These are phyloP conservation scores for Ennomos fuscantarius DNA, from an alignment of 2,888 invertebrate genomes.

Conservation along the genomic window DNA sequence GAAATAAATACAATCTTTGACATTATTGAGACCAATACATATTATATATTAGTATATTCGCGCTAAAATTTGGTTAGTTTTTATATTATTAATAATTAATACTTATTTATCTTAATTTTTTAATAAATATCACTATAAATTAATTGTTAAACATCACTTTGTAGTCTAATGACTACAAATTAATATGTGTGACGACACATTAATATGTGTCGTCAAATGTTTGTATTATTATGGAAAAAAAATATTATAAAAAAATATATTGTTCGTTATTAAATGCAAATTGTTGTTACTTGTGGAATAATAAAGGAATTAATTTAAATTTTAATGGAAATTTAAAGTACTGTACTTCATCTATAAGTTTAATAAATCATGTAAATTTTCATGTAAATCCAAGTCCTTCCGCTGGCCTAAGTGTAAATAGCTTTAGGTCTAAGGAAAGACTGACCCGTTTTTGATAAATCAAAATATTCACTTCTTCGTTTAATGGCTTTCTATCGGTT, in stretches of 20 bases:
- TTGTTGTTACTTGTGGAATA: constrained; percentile 9
- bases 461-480: no score
- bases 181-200: no score
- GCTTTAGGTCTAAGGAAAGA: background rate
- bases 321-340: background rate
- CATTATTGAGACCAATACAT: constrained; percentile 79
- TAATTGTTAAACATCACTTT: constrained; percentile 52
- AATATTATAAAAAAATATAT: constrained; percentile 18
- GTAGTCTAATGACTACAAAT: no score
- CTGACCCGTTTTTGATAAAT: background rate
- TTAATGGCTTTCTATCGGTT: no score
- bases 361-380: background rate
- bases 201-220: constrained; percentile 13
- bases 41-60: constrained; percentile 57
- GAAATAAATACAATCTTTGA: constrained; percentile 69
- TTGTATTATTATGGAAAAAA: constrained; percentile 4
- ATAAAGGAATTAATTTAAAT: background rate
- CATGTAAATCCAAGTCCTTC: background rate
- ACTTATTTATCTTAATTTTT: constrained; percentile 43
- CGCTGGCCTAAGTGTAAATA: constrained; percentile 2
- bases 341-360: background rate
- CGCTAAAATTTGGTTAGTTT: constrained; percentile 78
- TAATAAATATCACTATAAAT: constrained; percentile 66
- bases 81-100: constrained; percentile 62
- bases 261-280: constrained; percentile 22